phyloP scores from a whole-genome alignment of 2,797 vertebrate genomes.

The Falco rusticolus region DNA sequence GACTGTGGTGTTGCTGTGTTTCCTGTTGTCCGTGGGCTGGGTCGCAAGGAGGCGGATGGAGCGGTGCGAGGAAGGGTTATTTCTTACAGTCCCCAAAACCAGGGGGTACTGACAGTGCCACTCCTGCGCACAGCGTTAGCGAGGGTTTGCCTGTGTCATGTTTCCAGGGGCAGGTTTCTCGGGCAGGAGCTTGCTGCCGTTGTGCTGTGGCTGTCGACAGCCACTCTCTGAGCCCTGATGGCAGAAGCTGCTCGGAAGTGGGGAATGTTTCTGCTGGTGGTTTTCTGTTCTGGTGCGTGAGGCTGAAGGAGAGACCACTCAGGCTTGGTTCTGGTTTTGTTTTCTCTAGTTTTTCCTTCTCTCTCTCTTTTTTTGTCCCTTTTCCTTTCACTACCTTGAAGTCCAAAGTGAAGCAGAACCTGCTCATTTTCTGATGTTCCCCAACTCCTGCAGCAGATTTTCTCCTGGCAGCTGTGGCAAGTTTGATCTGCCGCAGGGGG shows the following conservation, averaged over 20 bases:
- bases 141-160: background rate
- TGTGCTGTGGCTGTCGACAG: background rate
- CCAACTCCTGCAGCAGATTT: background rate
- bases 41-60: background rate
- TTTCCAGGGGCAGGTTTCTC: background rate
- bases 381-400: background rate
- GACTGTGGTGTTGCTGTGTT: background rate
- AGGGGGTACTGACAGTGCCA: fast-evolving
- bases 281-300: background rate
- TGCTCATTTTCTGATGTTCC: background rate
- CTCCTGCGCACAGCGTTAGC: fast-evolving
- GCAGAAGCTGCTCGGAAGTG: background rate
- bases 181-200: fast-evolving
- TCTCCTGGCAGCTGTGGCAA: background rate
- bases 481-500: background rate
- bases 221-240: background rate
- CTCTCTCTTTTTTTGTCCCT: background rate
- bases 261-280: background rate
- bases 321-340: background rate
- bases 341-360: background rate
- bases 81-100: background rate
- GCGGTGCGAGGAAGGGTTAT: background rate
- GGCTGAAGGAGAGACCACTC: background rate
- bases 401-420: background rate
- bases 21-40: background rate